phyloP scores from a whole-genome alignment of 2,113 vertebrate species.

The Channa argus region DNA sequence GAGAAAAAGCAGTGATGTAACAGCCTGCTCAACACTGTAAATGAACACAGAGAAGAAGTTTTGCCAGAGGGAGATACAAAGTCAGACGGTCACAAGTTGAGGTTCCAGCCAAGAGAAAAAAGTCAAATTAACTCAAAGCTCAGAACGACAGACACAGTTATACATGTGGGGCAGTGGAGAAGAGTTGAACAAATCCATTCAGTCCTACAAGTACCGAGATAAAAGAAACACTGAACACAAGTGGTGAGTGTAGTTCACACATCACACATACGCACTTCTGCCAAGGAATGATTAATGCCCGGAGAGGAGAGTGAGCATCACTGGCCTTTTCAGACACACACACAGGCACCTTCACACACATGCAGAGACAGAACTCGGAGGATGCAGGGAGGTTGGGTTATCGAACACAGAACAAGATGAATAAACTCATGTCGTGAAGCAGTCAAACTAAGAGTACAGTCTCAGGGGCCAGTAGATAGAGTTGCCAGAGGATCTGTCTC shows the following conservation, averaged over 20 bases:
- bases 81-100: background rate
- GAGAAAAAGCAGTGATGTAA: background rate
- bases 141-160: constrained; percentile 9
- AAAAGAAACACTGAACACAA: constrained; percentile 29
- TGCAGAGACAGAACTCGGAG: background rate
- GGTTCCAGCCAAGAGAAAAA: background rate
- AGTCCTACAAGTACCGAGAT: constrained; percentile 11
- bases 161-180: background rate
- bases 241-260: constrained; percentile 10
- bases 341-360: constrained; percentile 11
- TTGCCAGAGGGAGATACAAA: background rate
- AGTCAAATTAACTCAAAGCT: constrained; percentile 18
- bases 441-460: constrained; percentile 44
- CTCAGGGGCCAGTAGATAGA: constrained; percentile 38
- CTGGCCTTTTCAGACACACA: constrained; percentile 30
- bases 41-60: constrained; percentile 2
- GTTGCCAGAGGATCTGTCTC: constrained; percentile 47
- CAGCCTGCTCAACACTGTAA: background rate
- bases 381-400: constrained; percentile 9
- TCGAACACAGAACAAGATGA: constrained; percentile 35
- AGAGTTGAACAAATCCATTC: constrained; percentile 10
- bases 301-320: constrained; percentile 30
- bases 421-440: constrained; percentile 40
- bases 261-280: constrained; percentile 21
- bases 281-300: constrained; percentile 45